phyloP scores from a whole-genome alignment of 2,797 vertebrate species.

The Pteronotus mesoamericanus region DNA sequence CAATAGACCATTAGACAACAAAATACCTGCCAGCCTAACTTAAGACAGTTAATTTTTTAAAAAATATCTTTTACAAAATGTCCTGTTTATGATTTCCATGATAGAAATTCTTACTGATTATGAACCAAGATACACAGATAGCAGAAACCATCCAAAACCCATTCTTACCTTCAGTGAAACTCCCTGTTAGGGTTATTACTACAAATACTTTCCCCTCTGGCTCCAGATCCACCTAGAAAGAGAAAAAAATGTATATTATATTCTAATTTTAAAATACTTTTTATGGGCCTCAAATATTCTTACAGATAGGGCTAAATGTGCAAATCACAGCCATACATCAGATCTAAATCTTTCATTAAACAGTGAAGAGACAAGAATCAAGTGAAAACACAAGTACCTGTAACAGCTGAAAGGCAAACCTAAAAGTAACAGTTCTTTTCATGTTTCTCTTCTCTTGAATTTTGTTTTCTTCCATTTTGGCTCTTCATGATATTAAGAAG shows the following conservation, averaged over 20 bases:
- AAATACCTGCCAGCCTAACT: not conserved
- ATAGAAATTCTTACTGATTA: not conserved
- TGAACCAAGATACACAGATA: not conserved
- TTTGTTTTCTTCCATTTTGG: not conserved
- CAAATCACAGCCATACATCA: not conserved
- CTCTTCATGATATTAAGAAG: not conserved
- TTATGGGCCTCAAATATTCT: slow-evolving; percentile 4
- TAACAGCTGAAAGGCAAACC: not conserved
- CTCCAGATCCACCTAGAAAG: slow-evolving; percentile 93
- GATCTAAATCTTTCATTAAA: not conserved
- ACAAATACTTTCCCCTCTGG: slow-evolving; percentile 96
- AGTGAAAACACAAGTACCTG: not conserved
- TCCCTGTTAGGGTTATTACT: slow-evolving; percentile 90
- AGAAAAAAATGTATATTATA: not conserved
- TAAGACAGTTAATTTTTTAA: not conserved
- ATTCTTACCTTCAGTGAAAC: slow-evolving; percentile 92
- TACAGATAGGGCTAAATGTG: not conserved
- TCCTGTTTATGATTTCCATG: not conserved
- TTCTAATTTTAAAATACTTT: slow-evolving; percentile 13
- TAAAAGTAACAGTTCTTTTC: not conserved
- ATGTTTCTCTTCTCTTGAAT: not conserved
- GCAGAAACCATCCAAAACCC: slow-evolving; percentile 38
- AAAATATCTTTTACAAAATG: not conserved
- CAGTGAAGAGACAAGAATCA: not conserved
- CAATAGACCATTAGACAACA: not conserved